Percentiles rank a stretch among this genome's conserved stretches.
Conservation (phyloP, 1,140 invertebrate species). For the Nebria ingens region DNA sequence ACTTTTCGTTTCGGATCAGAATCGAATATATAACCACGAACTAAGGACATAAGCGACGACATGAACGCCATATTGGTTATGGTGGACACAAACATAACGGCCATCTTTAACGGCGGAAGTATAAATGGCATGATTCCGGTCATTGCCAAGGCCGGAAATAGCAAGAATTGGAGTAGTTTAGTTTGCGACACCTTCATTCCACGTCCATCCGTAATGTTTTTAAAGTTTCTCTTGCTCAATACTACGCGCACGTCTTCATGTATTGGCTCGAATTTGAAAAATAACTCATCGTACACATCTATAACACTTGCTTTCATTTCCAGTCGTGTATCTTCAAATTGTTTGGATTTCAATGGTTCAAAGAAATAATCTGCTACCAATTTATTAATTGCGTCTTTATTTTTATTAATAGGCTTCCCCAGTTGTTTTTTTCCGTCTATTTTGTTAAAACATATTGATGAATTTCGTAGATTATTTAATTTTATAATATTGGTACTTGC, state of each 20-base stretch:
- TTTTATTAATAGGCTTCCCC: too few relatives aligned
- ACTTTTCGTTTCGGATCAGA: constrained; percentile 26
- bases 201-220: neutral
- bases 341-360: too few relatives aligned
- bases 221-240: neutral
- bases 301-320: too few relatives aligned
- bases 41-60: constrained; percentile 23
- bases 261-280: neutral
- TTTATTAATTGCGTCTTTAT: too few relatives aligned
- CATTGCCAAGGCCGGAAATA: constrained; percentile 27
- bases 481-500: too few relatives aligned
- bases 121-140: constrained; percentile 31
- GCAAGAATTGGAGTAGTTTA: constrained; percentile 21
- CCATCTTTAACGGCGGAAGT: constrained; percentile 28
- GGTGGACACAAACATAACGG: constrained; percentile 27
- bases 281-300: too few relatives aligned
- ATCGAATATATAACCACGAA: constrained; percentile 31
- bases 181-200: constrained; percentile 19
- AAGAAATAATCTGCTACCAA: too few relatives aligned
- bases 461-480: too few relatives aligned
- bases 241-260: neutral
- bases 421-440: too few relatives aligned
- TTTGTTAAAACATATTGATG: too few relatives aligned
- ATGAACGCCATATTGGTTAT: constrained; percentile 32
- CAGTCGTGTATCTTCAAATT: too few relatives aligned